Evolutionary conservation across 2,888 invertebrate species (phyloP), one percentile per base, ranked within the genome.

Genomic region (Platycheirus rosarum): DNA sequence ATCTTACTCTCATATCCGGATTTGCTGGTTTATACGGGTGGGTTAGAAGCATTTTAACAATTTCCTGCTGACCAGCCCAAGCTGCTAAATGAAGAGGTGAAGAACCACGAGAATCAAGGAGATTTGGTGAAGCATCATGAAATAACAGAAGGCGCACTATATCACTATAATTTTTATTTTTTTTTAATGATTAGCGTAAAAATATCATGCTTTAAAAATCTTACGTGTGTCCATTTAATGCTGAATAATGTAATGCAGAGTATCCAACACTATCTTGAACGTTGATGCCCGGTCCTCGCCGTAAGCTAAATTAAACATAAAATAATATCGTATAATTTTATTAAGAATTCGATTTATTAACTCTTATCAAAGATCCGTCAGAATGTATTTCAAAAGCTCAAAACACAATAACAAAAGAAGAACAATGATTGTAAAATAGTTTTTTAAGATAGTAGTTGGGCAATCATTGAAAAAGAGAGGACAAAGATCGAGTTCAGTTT

Each of bases 221-320:
- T 93, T 92, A 97, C 97, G 93, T 95, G 91, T 98, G 97, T 7
- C 97, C 97, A 91, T 97, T 97, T 80, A 98, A 93, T 85, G 97
- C 95, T 65, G 98, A 97, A 91, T 97, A 97, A 90, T 98, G 98
- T 55, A 98, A 93, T 26, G 97, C 95, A 40, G 98, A 97, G 91
- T 97, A 97, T 46, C 98, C 98, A 89, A 96, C 96, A 87, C 95
- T 94, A 90, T 98, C 98, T 92, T 97, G 96, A 63, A 97, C 96
- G 91, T 98, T 98, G 70, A 97, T 96, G 85, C 97, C 97, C 60
- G 97, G 96, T 74, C 96, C 95, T 88, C 97, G 93, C 82, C 97
- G 93, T 89, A 97, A 93, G 91, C 97, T 97, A 13, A 5, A 7
- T 40, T 40, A 40, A 6, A 32, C 5, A 32, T 13, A 13, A 13